These are phyloP conservation scores for Girardia tigrina DNA, from an alignment of 2,888 invertebrate genomes.

Conservation along the genomic window DNA sequence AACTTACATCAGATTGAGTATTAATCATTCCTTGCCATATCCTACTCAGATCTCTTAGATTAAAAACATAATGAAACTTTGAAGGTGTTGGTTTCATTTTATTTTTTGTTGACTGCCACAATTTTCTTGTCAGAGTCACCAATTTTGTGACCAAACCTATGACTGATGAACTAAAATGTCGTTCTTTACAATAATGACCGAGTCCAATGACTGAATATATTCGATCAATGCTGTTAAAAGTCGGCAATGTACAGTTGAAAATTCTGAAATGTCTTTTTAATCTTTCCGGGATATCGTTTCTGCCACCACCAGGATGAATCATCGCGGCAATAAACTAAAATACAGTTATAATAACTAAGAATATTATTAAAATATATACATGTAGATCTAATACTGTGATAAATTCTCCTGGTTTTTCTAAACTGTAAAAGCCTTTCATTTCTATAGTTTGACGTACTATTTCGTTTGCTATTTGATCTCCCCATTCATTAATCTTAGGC, in stretches of 20 bases:
- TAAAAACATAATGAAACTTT: conserved; percentile 91
- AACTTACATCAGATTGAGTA: conserved; percentile 24
- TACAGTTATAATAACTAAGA: conserved; percentile 55
- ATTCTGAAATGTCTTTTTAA: conserved; percentile 81
- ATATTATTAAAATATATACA: no score
- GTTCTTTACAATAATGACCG: conserved; percentile 76
- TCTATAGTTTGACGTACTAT: conserved; percentile 83
- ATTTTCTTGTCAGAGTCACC: conserved; percentile 68
- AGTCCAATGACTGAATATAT: conserved; percentile 78
- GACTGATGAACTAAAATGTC: conserved; percentile 69
- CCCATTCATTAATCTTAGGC: conserved; percentile 89
- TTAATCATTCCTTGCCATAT: conserved; percentile 90
- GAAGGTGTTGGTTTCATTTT: conserved; percentile 81
- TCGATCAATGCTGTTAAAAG: conserved; percentile 76
- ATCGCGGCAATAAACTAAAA: conserved; percentile 70
- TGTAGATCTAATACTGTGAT: conserved; percentile 75
- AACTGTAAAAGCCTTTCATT: conserved; percentile 83
- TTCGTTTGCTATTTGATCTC: conserved; percentile 67
- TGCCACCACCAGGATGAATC: conserved; percentile 82
- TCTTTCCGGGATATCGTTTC: conserved; percentile 83
- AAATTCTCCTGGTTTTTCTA: conserved; percentile 92
- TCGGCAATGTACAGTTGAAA: conserved; percentile 82
- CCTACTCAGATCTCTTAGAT: conserved; percentile 74
- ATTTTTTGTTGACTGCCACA: conserved; percentile 74
- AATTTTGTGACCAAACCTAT: conserved; percentile 67